phyloP scores from a whole-genome alignment of 2,797 vertebrate species.

The Aratinga solstitialis region DNA sequence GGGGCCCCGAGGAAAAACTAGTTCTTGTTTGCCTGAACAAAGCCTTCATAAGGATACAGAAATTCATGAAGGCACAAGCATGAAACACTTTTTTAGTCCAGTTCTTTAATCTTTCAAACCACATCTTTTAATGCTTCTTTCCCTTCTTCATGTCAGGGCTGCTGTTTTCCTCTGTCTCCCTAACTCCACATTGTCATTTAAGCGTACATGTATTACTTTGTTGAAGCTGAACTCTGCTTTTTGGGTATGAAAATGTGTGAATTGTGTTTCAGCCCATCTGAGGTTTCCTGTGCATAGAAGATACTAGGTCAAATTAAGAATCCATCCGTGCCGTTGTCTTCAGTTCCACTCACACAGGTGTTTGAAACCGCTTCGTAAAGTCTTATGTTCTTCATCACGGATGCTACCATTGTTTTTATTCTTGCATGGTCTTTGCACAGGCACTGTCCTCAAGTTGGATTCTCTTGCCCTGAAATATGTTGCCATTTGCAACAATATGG shows the following conservation, averaged over 20 bases:
- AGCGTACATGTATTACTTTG: not conserved
- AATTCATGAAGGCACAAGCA: not conserved
- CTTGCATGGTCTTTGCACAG: not conserved
- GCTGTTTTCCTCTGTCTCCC: not conserved
- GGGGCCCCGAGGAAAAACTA: conserved; percentile 35
- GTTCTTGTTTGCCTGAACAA: conserved; percentile 23
- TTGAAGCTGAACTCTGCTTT: not conserved
- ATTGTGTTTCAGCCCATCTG: not conserved
- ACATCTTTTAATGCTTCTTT: not conserved
- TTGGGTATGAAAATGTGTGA: not conserved
- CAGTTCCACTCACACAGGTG: not conserved
- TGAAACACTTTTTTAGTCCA: not conserved
- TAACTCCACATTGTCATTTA: not conserved
- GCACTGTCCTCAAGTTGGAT: rapidly evolving
- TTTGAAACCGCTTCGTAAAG: not conserved
- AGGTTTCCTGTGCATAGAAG: not conserved
- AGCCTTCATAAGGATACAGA: not conserved
- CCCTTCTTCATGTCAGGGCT: not conserved
- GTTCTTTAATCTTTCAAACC: not conserved
- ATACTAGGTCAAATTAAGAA: not conserved
- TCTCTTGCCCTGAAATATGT: not conserved
- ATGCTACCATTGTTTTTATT: not conserved
- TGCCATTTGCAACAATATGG: not conserved
- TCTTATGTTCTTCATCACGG: not conserved
- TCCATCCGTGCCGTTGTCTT: not conserved